Evolutionary conservation across 2,113 vertebrate species (phyloP).

Genomic region (Eulacestoma nigropectus): DNA sequence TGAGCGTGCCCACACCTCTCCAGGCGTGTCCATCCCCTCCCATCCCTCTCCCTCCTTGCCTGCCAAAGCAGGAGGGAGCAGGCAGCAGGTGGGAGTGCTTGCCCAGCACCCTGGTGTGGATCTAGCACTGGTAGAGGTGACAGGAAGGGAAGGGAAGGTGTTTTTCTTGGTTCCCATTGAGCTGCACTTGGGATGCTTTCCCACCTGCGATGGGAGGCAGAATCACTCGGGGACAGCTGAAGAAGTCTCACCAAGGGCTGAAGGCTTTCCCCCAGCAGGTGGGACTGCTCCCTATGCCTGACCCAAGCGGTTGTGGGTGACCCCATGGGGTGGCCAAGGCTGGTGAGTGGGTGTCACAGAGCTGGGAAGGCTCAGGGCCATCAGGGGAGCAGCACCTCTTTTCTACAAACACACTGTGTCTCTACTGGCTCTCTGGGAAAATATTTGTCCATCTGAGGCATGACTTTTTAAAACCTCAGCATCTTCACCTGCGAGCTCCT

Average conservation of each 20-base stretch:
- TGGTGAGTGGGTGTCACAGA: fast-evolving
- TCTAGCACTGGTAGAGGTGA: neutral
- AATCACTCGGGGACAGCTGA: neutral
- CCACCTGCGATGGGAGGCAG: fast-evolving
- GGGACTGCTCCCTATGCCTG: neutral
- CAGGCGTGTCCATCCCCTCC: neutral
- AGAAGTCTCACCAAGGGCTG: fast-evolving
- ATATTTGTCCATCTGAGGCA: neutral
- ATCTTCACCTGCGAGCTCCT: neutral
- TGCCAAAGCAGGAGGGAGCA: neutral
- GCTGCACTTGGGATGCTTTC: neutral
- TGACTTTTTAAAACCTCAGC: neutral
- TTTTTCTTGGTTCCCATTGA: neutral
- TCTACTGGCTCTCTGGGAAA: neutral
- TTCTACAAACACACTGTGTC: neutral
- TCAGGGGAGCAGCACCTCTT: neutral
- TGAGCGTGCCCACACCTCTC: neutral
- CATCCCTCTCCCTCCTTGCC: neutral
- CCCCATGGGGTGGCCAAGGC: fast-evolving
- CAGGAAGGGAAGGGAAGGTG: neutral
- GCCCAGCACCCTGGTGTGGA: neutral
- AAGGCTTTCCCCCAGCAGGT: fast-evolving
- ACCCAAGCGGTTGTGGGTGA: fast-evolving
- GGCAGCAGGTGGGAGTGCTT: neutral
- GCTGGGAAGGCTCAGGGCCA: neutral